These are phyloP conservation scores for Neocloeon triangulifer DNA, from an alignment of 1,140 invertebrate genomes.

Conservation along the genomic window DNA sequence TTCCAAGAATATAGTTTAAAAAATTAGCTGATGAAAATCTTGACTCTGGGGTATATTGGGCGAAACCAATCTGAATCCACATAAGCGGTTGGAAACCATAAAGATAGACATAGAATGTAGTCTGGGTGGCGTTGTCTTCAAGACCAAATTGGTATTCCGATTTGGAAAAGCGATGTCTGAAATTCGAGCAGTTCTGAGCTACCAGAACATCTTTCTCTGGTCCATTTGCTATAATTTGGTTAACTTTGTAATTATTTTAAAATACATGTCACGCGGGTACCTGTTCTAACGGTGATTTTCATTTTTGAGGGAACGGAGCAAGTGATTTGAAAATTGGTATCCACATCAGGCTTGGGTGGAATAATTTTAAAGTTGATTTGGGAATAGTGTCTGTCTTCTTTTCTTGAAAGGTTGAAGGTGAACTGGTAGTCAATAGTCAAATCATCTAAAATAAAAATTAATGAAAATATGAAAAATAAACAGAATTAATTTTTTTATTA, in stretches of 20 bases:
- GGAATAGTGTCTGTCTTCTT: conserved; percentile 75
- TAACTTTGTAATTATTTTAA: too few species aligned
- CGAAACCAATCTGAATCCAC: conserved; percentile 91
- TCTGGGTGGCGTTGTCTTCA: conserved; percentile 63
- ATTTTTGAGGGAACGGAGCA: conserved; percentile 81
- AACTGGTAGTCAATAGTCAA: conserved; percentile 94
- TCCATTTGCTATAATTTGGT: conserved; percentile 27
- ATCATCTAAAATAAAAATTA: conserved; percentile 44
- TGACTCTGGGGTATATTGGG: too few species aligned
- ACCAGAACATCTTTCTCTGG: conserved; percentile 47
- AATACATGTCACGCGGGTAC: too few species aligned
- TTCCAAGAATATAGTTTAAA: too few species aligned
- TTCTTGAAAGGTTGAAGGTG: conserved; percentile 90
- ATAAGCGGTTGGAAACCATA: conserved; percentile 87
- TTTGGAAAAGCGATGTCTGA: conserved; percentile 67
- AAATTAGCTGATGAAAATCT: too few species aligned
- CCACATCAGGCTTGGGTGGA: conserved; percentile 71
- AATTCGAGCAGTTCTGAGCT: conserved; percentile 59
- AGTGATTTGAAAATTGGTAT: conserved; percentile 85
- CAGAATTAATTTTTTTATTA: too few species aligned
- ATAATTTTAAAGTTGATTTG: conserved; percentile 93
- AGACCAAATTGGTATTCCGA: conserved; percentile 77
- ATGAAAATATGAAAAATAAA: too few species aligned
- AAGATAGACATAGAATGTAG: conserved; percentile 92
- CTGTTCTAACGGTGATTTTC: conserved; percentile 75